A percentile compares a stretch with the other conserved stretches of the same genome.
Conservation (phyloP, 2,888 invertebrate genomes). For the Eurytoma adleriae region DNA sequence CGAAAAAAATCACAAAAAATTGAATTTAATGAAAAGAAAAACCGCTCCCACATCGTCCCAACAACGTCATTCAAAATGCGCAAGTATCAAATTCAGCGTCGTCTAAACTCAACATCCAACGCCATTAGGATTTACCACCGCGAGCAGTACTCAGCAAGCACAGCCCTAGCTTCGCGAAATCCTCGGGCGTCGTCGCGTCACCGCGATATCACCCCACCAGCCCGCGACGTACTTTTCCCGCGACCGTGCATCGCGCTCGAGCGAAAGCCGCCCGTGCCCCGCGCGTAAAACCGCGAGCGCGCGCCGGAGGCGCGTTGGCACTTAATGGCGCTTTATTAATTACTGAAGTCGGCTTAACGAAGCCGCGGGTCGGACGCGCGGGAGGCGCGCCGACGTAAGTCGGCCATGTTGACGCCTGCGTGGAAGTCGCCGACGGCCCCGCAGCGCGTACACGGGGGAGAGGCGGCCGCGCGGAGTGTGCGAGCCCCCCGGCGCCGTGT, state of each 20-base stretch:
- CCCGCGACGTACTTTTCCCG: background rate
- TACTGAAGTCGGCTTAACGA: slow-evolving; percentile 58
- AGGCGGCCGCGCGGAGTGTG: slow-evolving; percentile 60
- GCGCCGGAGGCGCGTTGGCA: slow-evolving; percentile 16
- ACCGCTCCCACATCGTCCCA: no score
- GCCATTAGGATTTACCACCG: no score
- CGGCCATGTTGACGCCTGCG: slow-evolving; percentile 75
- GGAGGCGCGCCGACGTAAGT: slow-evolving; percentile 52
- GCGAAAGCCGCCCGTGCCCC: background rate
- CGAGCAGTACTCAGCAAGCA: no score
- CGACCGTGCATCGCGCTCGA: background rate
- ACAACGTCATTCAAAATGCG: no score
- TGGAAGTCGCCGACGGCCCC: slow-evolving; percentile 57
- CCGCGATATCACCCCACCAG: background rate
- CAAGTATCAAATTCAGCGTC: no score
- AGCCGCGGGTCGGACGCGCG: slow-evolving; percentile 61
- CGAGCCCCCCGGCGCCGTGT: slow-evolving; percentile 50
- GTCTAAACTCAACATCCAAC: no score
- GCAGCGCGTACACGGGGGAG: slow-evolving; percentile 25
- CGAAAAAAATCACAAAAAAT: no score
- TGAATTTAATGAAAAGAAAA: no score
- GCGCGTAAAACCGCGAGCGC: background rate
- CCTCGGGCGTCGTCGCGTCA: slow-evolving; percentile 6
- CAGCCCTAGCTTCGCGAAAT: background rate
- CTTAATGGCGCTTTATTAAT: slow-evolving; percentile 58